Base-by-base conservation (phyloP, 2,797 vertebrate species). In the Bryconaethiops microstoma region DNA sequence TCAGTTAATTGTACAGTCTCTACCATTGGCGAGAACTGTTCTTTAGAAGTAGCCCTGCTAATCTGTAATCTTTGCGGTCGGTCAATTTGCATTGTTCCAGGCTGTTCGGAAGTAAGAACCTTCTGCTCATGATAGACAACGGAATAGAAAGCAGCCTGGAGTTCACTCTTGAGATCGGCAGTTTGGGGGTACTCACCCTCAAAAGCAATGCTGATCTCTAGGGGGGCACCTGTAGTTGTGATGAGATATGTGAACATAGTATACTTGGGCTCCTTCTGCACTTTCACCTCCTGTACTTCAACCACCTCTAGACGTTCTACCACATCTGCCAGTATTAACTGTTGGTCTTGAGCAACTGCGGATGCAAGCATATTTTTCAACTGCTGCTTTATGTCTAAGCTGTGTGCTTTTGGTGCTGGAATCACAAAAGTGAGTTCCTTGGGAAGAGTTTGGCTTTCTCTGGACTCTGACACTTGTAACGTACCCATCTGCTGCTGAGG, bases 191-290 rank as follows among this genome's bases (percentile, higher is more conserved):
- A 95, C 68, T 95, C 57, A 39, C 94, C 94, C 87, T 93, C 94
- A 87, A 99, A 90, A 45, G 90, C 83, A 45, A 98, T 78, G 6
- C 94, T 94, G 79, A 97, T 90, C 92, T 99, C 97, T 86, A 95
- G 86, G 0, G 92, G 90, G 10, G 93, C 88, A 52, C 87, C 91
- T 81, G 88, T 89, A 64, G 94, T 91, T 25, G 94, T 97, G 88
- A 98, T 94, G 50, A 96, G 86, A 83, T 96, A 98, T 0, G 93
- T 96, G 73, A 96, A 97, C 83, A 93, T 82, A 5, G 90, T 84
- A 62, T 85, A 23, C 79, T 88, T 93, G 29, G 93, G 94, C 84
- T 98, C 95, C 89, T 88, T 94, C 35, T 90, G 91, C 81, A 96
- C 89, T 79, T 91, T 95, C 79, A 96, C 83, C 63, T 95, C 93